Conservation (phyloP, 1,140 invertebrate species). For the Cyclargus thomasi region DNA sequence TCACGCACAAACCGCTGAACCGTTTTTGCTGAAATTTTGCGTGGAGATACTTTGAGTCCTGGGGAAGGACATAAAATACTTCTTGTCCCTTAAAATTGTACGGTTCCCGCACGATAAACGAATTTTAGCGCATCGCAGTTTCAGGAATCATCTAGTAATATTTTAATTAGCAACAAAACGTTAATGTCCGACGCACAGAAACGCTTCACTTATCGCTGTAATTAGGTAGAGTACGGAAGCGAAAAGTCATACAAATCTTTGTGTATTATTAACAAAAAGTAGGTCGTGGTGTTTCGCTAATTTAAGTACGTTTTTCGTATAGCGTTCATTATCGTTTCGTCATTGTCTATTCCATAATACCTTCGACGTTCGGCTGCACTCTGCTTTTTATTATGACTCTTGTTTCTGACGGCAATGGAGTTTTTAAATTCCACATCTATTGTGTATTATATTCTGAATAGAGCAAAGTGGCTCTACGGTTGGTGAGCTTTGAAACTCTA, state of each 20-base stretch:
- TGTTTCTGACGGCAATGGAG: slow-evolving; percentile 11
- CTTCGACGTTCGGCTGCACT: slow-evolving; percentile 9
- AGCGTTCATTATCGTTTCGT: slow-evolving; percentile 13
- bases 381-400: slow-evolving; percentile 9
- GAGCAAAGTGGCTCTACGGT: slow-evolving; percentile 9
- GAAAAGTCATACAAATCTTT: slow-evolving; percentile 13
- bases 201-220: not conserved
- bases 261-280: slow-evolving; percentile 4
- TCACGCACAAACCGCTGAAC: no score
- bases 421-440: slow-evolving; percentile 15
- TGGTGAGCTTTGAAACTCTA: slow-evolving; percentile 12
- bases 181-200: not conserved
- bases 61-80: no score
- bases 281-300: slow-evolving; percentile 8
- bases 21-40: no score
- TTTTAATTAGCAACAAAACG: not conserved
- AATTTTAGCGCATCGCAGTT: no score
- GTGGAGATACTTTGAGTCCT: no score
- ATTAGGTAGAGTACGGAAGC: not conserved
- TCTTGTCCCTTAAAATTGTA: no score
- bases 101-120: no score
- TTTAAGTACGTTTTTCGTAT: slow-evolving; percentile 12
- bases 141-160: no score
- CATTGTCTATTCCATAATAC: slow-evolving; percentile 14
- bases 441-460: slow-evolving; percentile 14